A percentile compares a stretch with the other conserved stretches of the same genome.
These are phyloP conservation scores for Thalassoma bifasciatum DNA, from an alignment of 2,113 vertebrate species.

Conservation along the genomic window DNA sequence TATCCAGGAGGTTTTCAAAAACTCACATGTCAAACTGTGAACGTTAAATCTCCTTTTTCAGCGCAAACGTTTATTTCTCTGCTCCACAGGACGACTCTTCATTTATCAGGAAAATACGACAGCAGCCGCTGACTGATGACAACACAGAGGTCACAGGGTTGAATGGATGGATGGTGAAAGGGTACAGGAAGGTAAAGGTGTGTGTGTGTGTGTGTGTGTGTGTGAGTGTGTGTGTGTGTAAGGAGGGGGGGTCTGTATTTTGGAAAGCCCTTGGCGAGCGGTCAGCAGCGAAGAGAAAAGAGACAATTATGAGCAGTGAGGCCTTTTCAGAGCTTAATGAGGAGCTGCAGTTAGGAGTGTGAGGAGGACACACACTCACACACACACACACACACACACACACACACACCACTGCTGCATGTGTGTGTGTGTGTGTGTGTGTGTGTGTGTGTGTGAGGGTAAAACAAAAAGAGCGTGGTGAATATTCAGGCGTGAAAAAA, in stretches of 20 bases:
- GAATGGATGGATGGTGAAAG: constrained; percentile 24
- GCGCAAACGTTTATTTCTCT: too few species aligned
- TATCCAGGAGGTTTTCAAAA: too few species aligned
- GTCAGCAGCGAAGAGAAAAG: constrained; percentile 45
- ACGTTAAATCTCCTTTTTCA: too few species aligned
- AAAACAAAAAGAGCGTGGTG: constrained; percentile 27
- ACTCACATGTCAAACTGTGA: too few species aligned
- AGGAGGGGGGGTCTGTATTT: constrained; percentile 42
- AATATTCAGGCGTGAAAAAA: constrained; percentile 32
- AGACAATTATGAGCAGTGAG: constrained; percentile 77
- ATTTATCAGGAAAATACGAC: not conserved
- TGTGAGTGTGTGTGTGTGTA: not conserved
- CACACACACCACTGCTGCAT: not conserved
- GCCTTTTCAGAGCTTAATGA: constrained; percentile 77
- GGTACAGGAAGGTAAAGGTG: constrained; percentile 36
- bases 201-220: constrained; percentile 1
- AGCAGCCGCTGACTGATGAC: constrained; percentile 20
- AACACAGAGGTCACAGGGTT: constrained; percentile 26
- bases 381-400: constrained; percentile 11
- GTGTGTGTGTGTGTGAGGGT: not conserved
- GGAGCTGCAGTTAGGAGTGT: constrained; percentile 68
- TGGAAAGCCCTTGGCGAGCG: constrained; percentile 63
- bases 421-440: too few species aligned
- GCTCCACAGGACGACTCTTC: constrained; percentile 12
- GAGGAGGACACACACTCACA: constrained; percentile 35